Evolutionary conservation across 2,888 invertebrate species (phyloP).

Genomic region (Sarcophaga subvicina): DNA sequence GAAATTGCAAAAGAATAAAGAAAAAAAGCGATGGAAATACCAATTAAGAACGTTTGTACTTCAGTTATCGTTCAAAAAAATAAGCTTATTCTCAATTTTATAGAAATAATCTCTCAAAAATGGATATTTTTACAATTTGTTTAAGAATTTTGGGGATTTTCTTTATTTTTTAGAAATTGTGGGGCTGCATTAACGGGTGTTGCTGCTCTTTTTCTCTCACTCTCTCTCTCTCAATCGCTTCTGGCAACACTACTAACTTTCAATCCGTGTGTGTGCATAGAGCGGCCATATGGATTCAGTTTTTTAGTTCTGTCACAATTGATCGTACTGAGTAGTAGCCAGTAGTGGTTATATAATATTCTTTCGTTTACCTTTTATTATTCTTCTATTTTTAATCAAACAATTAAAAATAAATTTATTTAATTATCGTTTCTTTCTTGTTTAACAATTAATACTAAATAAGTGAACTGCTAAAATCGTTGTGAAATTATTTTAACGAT

Average conservation of each 20-base stretch:
- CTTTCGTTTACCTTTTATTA: conserved; percentile 60
- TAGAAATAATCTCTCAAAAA: not conserved
- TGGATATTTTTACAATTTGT: conserved; percentile 25
- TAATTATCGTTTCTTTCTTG: conserved; percentile 52
- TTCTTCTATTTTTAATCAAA: conserved; percentile 61
- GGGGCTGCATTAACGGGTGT: not conserved
- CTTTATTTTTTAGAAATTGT: conserved; percentile 5
- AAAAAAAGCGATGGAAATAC: not conserved
- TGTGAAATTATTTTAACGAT: conserved; percentile 51
- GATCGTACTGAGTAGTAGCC: conserved; percentile 60
- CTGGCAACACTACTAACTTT: conserved; percentile 50
- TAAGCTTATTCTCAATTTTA: not conserved
- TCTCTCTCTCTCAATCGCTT: conserved; percentile 17
- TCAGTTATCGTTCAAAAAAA: not conserved
- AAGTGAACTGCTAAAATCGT: conserved; percentile 41
- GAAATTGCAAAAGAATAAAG: not conserved
- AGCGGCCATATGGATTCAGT: conserved; percentile 63
- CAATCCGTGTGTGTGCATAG: conserved; percentile 34
- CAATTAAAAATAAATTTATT: conserved; percentile 63
- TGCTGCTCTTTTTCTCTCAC: not conserved
- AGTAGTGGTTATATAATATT: conserved; percentile 65
- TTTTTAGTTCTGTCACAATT: conserved; percentile 64
- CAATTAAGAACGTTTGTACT: conserved; percentile 6
- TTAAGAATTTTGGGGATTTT: conserved; percentile 35
- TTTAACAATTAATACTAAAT: conserved; percentile 47